Percentiles rank a stretch among this genome's conserved stretches.
Evolutionary conservation across 2,113 vertebrate species (phyloP).

Genomic region (Physeter macrocephalus): DNA sequence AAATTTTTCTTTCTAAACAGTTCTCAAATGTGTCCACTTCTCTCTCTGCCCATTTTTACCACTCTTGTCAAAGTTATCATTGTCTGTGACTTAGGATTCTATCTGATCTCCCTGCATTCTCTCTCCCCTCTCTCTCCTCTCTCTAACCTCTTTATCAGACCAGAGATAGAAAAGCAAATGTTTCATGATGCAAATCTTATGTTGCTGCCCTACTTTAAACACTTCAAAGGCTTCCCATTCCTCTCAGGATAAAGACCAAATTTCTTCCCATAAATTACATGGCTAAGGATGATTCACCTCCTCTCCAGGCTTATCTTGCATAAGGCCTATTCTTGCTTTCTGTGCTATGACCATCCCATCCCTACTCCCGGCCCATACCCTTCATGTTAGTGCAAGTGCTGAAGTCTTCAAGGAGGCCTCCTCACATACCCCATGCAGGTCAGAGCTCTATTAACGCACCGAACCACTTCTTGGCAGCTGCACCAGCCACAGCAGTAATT

Average conservation of each 20-base stretch:
- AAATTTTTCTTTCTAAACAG: not conserved
- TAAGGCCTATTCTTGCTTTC: not conserved
- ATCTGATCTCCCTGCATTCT: not conserved
- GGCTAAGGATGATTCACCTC: not conserved
- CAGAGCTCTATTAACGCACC: rapidly evolving
- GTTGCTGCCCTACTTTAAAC: not conserved
- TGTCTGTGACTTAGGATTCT: not conserved
- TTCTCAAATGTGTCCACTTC: not conserved
- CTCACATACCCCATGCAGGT: not conserved
- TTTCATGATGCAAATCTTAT: not conserved
- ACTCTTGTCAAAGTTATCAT: not conserved
- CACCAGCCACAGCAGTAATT: not conserved
- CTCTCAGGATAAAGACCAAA: not conserved
- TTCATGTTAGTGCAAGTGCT: not conserved
- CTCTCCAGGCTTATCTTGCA: not conserved
- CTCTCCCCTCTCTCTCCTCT: not conserved
- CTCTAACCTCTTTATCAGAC: not conserved
- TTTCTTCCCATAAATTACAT: not conserved
- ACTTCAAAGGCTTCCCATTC: conserved; percentile 9
- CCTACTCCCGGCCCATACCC: no score
- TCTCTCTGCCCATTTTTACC: not conserved
- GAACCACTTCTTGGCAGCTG: not conserved
- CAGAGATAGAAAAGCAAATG: not conserved
- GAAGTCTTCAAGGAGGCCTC: not conserved
- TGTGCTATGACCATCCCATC: no score